Conservation (phyloP, 1,140 invertebrate genomes). For the Atopsyche davidsoni region DNA sequence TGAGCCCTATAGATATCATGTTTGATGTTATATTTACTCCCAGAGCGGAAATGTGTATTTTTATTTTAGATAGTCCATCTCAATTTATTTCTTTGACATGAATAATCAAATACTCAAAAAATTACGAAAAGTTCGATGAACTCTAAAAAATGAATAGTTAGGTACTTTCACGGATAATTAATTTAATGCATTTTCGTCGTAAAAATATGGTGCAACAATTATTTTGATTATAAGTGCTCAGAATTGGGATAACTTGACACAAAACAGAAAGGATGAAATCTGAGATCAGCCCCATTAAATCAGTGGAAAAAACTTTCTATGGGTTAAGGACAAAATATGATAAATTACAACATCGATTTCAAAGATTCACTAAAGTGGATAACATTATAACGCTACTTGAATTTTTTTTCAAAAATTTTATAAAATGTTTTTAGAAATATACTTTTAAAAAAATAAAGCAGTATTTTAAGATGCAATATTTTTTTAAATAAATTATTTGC, state of each 20-base stretch:
- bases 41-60: no score
- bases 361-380: neutral
- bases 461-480: neutral
- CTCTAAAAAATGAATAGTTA: no score
- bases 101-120: no score
- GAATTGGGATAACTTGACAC: slow-evolving; percentile 1
- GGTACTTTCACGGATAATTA: neutral
- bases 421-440: neutral
- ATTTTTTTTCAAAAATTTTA: neutral
- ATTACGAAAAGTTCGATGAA: no score
- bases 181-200: neutral
- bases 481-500: slow-evolving; percentile 1
- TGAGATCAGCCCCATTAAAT: neutral
- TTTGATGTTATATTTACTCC: no score
- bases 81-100: no score
- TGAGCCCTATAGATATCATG: no score
- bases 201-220: slow-evolving; percentile 3
- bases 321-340: neutral
- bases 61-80: no score
- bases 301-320: neutral
- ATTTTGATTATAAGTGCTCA: slow-evolving; percentile 7
- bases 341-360: neutral
- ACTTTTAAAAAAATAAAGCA: neutral
- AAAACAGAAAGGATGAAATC: neutral
- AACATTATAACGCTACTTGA: neutral